phyloP scores from a whole-genome alignment of 2,888 invertebrate species.

The Hybos culiciformis region DNA sequence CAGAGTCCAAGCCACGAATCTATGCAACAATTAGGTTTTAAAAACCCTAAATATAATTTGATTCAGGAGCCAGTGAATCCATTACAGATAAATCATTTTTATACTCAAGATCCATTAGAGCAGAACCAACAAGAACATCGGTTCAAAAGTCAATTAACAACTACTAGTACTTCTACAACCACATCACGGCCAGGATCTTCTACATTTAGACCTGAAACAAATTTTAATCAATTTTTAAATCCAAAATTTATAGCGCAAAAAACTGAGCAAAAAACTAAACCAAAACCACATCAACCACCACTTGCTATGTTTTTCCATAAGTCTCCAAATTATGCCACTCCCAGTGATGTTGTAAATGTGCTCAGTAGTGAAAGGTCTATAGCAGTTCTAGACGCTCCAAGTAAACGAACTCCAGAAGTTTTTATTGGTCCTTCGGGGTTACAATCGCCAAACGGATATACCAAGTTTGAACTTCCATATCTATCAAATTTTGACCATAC shows the following conservation, averaged over 20 bases:
- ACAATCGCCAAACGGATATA: constrained; percentile 54
- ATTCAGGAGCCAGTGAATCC: constrained; percentile 32
- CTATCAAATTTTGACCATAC: constrained; percentile 56
- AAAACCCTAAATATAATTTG: constrained; percentile 26
- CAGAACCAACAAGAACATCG: constrained; percentile 18
- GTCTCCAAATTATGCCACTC: constrained; percentile 35
- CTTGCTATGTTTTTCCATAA: constrained; percentile 65
- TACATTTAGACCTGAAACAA: constrained; percentile 22
- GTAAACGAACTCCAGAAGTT: constrained; percentile 54
- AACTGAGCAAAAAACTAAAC: constrained; percentile 45
- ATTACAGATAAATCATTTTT: constrained; percentile 37
- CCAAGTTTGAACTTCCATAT: constrained; percentile 72
- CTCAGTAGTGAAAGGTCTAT: constrained; percentile 59
- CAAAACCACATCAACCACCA: constrained; percentile 72
- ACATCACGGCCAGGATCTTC: constrained; percentile 25
- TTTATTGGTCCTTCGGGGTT: constrained; percentile 71
- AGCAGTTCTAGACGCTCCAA: constrained; percentile 61
- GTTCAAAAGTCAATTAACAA: constrained; percentile 11
- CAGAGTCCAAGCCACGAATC: constrained; percentile 21
- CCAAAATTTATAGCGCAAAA: constrained; percentile 34
- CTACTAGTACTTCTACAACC: constrained; percentile 19
- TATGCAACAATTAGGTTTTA: constrained; percentile 19
- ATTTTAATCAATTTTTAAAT: constrained; percentile 24
- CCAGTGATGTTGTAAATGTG: constrained; percentile 55
- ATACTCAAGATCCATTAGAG: constrained; percentile 26